Evolutionary conservation across 2,888 invertebrate species (phyloP).

Genomic region (Esperia sulphurella): DNA sequence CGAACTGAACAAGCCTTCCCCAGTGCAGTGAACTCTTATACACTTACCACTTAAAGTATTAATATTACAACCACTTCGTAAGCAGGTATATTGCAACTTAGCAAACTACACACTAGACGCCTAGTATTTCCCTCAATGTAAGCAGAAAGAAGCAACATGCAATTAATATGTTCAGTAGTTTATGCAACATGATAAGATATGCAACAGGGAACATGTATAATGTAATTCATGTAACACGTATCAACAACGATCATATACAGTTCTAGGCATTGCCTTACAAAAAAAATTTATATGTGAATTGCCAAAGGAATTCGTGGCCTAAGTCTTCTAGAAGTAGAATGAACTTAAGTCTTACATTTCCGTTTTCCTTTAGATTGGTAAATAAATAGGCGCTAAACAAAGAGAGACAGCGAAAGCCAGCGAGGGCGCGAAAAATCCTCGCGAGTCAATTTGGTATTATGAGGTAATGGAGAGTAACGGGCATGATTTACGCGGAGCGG

Average conservation of each 20-base stretch:
- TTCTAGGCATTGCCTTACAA: too few species aligned
- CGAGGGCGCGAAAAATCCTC: conserved; percentile 48
- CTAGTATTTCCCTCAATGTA: too few species aligned
- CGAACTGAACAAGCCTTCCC: conserved; percentile 34
- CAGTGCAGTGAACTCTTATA: conserved; percentile 18
- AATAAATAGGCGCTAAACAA: conserved; percentile 22
- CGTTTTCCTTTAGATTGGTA: background rate
- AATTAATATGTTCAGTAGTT: too few species aligned
- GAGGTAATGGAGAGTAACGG: conserved; percentile 77
- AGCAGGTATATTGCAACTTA: conserved; percentile 9
- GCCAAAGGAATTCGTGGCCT: too few species aligned
- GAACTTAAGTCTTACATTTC: too few species aligned
- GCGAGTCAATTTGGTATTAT: conserved; percentile 74
- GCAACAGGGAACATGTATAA: too few species aligned
- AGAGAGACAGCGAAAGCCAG: conserved; percentile 31
- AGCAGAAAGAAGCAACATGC: too few species aligned
- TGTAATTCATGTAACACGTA: too few species aligned
- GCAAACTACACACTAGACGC: background rate
- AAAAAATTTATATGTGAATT: too few species aligned
- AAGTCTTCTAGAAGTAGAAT: too few species aligned
- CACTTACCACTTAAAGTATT: conserved; percentile 8
- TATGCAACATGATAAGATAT: too few species aligned
- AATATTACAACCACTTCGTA: conserved; percentile 10
- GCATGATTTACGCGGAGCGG: conserved; percentile 71
- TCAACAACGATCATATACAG: too few species aligned